Percentiles rank a stretch among this genome's conserved stretches.
These are phyloP conservation scores for Leucophora obtusa DNA, from an alignment of 2,888 invertebrate genomes.

Conservation along the genomic window DNA sequence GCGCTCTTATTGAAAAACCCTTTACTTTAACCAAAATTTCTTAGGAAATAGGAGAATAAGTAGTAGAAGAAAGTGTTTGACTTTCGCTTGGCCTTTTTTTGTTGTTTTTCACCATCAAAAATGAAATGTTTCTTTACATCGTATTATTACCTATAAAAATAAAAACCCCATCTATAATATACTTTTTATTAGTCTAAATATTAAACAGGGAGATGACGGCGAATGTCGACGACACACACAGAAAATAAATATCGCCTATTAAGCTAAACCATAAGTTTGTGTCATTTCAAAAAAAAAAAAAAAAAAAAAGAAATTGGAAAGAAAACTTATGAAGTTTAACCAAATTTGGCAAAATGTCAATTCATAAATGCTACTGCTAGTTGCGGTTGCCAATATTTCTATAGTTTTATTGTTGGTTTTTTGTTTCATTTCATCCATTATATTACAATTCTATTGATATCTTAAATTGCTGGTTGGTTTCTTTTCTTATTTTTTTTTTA, in stretches of 20 bases:
- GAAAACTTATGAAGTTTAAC: slow-evolving; percentile 65
- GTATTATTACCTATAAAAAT: slow-evolving; percentile 28
- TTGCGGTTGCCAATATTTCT: slow-evolving; percentile 23
- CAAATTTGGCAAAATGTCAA: slow-evolving; percentile 66
- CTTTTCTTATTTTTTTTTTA: slow-evolving; percentile 6
- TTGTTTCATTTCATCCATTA: slow-evolving; percentile 17
- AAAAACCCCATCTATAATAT: slow-evolving; percentile 43
- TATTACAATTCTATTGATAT: slow-evolving; percentile 58
- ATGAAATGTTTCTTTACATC: slow-evolving; percentile 13
- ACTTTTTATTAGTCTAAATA: slow-evolving; percentile 47
- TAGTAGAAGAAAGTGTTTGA: slow-evolving; percentile 54
- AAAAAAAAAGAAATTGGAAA: slow-evolving; percentile 34
- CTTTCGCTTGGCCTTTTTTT: slow-evolving; percentile 45
- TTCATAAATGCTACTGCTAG: slow-evolving; percentile 50
- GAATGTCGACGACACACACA: not conserved
- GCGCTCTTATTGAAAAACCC: too few relatives aligned
- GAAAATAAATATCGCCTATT: slow-evolving; percentile 34
- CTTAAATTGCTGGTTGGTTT: slow-evolving; percentile 42
- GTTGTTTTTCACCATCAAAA: slow-evolving; percentile 2
- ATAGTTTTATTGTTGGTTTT: slow-evolving; percentile 21
- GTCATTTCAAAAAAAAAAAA: slow-evolving; percentile 28
- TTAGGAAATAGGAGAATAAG: not conserved
- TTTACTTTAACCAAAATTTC: not conserved
- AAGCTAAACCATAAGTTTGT: slow-evolving; percentile 27
- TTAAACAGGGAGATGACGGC: not conserved